Evolutionary conservation across 2,797 vertebrate genomes (phyloP).

Genomic region (Cryptoprocta ferox): DNA sequence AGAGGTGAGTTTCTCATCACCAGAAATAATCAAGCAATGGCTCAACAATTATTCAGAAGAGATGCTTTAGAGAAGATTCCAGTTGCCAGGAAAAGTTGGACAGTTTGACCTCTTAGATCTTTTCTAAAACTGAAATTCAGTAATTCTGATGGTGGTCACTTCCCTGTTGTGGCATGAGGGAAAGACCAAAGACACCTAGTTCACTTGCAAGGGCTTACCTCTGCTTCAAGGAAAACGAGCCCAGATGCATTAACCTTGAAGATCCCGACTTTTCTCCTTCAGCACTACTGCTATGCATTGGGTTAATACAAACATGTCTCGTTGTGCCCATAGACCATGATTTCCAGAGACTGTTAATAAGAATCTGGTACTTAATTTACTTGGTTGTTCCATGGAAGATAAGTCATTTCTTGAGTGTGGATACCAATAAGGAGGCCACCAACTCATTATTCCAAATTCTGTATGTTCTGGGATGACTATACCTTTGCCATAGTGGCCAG

Average conservation of each 20-base stretch:
- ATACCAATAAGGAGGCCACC: background rate
- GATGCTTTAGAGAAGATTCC: background rate
- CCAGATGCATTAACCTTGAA: background rate
- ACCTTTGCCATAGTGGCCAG: background rate
- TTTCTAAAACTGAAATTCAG: background rate
- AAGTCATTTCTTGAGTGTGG: background rate
- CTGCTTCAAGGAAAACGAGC: background rate
- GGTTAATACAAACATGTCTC: background rate
- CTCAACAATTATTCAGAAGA: background rate
- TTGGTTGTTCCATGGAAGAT: constrained; percentile 18
- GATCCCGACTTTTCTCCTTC: background rate
- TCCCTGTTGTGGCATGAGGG: background rate
- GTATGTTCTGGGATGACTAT: background rate
- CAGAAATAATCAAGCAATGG: background rate
- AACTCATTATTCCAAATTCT: background rate
- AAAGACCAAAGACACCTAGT: background rate
- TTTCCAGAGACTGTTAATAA: background rate
- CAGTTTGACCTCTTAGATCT: background rate
- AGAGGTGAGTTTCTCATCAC: background rate
- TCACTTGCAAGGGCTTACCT: background rate
- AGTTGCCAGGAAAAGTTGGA: background rate
- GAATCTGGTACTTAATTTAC: background rate
- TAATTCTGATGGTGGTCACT: background rate
- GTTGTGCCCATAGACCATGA: background rate
- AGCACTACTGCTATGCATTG: background rate